Conservation (phyloP, 1,140 invertebrate species). For the Chrysomallon squamiferum region DNA sequence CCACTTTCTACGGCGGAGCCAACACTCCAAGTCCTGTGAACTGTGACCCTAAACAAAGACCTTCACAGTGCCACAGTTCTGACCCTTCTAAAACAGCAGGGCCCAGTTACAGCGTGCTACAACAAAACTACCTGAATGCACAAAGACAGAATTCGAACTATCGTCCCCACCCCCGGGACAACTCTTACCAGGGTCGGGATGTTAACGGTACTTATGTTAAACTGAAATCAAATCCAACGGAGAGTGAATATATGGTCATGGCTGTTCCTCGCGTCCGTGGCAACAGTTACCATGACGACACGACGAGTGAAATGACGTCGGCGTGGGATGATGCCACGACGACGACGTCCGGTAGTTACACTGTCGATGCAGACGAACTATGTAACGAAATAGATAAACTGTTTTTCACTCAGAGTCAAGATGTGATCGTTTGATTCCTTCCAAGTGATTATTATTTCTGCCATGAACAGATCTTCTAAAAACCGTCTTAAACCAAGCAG, state of each 20-base stretch:
- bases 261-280: not conserved
- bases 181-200: not conserved
- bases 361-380: conserved; percentile 43
- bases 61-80: not conserved
- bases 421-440: too few species aligned
- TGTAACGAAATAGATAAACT: conserved; percentile 45
- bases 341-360: conserved; percentile 56
- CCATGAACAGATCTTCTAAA: too few species aligned
- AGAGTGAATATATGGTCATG: conserved; percentile 26
- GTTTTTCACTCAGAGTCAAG: conserved; percentile 25
- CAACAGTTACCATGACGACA: conserved; percentile 4
- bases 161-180: not conserved
- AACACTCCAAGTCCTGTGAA: not conserved
- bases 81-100: not conserved
- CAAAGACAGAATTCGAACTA: not conserved
- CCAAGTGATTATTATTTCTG: too few species aligned
- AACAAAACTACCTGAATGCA: not conserved
- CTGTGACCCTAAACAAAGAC: not conserved
- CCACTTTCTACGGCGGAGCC: not conserved
- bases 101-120: not conserved
- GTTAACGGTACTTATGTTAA: not conserved
- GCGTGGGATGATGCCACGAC: conserved; percentile 38
- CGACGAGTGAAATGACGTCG: not conserved
- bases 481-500: too few species aligned
- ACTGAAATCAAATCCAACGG: not conserved